Evolutionary conservation across 1,140 invertebrate genomes (phyloP).

Genomic region (Aphis craccivora): DNA sequence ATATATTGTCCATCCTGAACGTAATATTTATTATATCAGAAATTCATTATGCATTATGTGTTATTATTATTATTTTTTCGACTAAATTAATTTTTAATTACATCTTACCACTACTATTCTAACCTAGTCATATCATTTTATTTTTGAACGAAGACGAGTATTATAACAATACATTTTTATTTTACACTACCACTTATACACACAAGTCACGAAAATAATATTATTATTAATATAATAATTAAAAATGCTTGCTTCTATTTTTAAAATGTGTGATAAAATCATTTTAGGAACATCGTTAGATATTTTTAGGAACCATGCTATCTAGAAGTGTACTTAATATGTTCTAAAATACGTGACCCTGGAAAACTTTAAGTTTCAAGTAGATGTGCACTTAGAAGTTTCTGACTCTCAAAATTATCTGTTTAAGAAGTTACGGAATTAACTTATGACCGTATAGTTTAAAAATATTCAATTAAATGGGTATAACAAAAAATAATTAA

Average conservation of each 20-base stretch:
- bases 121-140: neutral
- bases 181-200: neutral
- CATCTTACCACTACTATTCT: neutral
- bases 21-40: neutral
- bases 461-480: neutral
- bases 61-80: neutral
- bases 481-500: neutral
- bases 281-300: neutral
- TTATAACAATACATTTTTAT: neutral
- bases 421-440: neutral
- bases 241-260: neutral
- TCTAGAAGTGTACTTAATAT: constrained; percentile 30
- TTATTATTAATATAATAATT: neutral
- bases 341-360: constrained; percentile 20
- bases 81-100: neutral
- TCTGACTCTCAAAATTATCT: neutral
- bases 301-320: neutral
- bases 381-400: neutral
- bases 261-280: neutral
- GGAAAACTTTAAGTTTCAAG: neutral
- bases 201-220: neutral
- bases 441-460: neutral
- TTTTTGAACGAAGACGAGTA: neutral
- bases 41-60: neutral
- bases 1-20: neutral